Conservation (phyloP, 2,888 invertebrate species). For the Drosophila meridiana region DNA sequence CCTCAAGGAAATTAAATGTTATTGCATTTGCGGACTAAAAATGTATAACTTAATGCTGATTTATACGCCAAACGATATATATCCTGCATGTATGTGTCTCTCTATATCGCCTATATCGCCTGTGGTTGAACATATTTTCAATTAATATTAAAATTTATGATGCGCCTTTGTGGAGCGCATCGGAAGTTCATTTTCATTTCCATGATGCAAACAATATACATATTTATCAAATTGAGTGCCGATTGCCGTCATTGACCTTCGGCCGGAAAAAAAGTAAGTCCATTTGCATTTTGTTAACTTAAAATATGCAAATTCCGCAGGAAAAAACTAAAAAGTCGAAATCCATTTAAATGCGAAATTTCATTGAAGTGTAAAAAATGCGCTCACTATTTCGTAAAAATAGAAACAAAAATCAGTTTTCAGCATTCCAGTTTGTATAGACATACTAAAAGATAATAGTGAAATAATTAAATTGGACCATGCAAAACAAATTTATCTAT, state of each 20-base stretch:
- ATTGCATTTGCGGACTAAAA: constrained; percentile 33
- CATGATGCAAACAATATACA: constrained; percentile 36
- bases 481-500: not conserved
- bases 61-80: constrained; percentile 17
- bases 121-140: constrained; percentile 44
- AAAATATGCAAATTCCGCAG: constrained; percentile 30
- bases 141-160: constrained; percentile 63
- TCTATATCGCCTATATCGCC: not conserved
- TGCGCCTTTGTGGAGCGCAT: constrained; percentile 33
- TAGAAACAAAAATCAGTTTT: not conserved
- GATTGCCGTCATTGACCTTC: constrained; percentile 31
- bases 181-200: constrained; percentile 63
- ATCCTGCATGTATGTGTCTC: not conserved
- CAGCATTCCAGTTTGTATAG: not conserved
- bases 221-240: constrained; percentile 30
- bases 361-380: constrained; percentile 1
- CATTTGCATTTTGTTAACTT: constrained; percentile 16
- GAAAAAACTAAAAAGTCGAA: constrained; percentile 7
- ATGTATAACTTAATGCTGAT: constrained; percentile 29
- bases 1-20: constrained; percentile 68
- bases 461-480: not conserved
- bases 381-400: not conserved
- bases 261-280: constrained; percentile 10
- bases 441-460: not conserved
- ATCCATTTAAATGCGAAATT: constrained; percentile 27